Conservation (phyloP, 2,797 vertebrate species). For the Anguilla megastoma region DNA sequence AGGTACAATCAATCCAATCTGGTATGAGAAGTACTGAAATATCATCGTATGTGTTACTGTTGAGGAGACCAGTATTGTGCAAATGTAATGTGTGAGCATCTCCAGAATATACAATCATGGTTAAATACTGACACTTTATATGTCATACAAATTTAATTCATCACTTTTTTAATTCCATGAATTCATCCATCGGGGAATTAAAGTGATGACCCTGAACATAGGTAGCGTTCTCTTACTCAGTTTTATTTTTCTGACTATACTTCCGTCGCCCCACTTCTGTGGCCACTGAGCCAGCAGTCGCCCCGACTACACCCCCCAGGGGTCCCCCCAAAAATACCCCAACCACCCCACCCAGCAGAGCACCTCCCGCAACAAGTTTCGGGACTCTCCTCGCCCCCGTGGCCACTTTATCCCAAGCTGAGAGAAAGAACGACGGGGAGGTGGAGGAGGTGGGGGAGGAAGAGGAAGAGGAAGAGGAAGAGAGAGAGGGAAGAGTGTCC, state of each 20-base stretch:
- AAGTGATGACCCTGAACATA: not conserved
- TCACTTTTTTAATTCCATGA: not conserved
- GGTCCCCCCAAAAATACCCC: constrained; percentile 51
- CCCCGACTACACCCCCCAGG: constrained; percentile 68
- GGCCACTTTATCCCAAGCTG: constrained; percentile 54
- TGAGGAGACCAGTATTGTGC: not conserved
- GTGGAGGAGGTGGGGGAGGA: constrained; percentile 49
- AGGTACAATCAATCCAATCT: not conserved
- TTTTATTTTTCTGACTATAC: constrained; percentile 61
- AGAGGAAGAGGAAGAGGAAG: constrained; percentile 39
- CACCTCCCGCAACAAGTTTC: constrained; percentile 61
- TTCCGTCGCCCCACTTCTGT: constrained; percentile 66
- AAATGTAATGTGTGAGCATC: not conserved
- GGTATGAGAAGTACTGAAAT: constrained; percentile 3
- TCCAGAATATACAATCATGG: not conserved
- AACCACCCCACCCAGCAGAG: constrained; percentile 61
- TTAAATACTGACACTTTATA: not conserved
- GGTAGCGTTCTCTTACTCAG: constrained; percentile 52
- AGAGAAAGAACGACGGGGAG: constrained; percentile 59
- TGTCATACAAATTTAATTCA: not conserved
- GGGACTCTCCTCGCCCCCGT: constrained; percentile 53
- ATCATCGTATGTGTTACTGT: not conserved
- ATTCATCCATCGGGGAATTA: not conserved
- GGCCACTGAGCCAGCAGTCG: constrained; percentile 61
- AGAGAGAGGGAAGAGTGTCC: constrained; percentile 55